phyloP scores from a whole-genome alignment of 2,113 vertebrate species.

The Butorides virescens region DNA sequence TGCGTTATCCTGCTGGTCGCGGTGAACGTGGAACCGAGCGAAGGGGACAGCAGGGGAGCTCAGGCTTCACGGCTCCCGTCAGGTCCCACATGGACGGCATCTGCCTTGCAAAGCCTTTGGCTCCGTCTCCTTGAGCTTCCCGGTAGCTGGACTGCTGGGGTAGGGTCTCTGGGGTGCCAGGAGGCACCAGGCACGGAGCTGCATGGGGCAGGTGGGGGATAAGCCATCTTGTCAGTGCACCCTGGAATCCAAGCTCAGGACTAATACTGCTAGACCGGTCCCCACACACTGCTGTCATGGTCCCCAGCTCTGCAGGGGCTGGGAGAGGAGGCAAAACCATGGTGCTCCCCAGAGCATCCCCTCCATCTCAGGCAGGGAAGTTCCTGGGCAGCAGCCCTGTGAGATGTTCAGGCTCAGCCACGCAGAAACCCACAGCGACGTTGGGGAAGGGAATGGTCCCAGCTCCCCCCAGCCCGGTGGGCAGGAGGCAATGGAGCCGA shows the following conservation, averaged over 20 bases:
- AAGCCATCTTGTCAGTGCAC: not conserved
- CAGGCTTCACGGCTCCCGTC: fast-evolving
- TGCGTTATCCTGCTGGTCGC: not conserved
- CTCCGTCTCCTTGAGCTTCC: not conserved
- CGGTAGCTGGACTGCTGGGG: fast-evolving
- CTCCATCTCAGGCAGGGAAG: not conserved
- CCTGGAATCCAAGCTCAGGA: not conserved
- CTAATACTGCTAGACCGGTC: fast-evolving
- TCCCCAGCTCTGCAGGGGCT: not conserved
- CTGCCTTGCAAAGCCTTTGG: not conserved
- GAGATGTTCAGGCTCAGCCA: not conserved
- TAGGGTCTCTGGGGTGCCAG: not conserved
- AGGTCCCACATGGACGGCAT: fast-evolving
- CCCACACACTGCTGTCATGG: fast-evolving
- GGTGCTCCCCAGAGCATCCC: not conserved
- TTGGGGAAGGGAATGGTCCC: not conserved
- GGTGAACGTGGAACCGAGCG: fast-evolving
- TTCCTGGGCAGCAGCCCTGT: not conserved
- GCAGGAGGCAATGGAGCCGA: not conserved
- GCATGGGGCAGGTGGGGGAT: not conserved
- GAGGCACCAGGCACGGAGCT: not conserved
- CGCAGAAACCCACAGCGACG: not conserved
- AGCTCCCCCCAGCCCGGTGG: fast-evolving
- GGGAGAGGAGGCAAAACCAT: not conserved
- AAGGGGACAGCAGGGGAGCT: not conserved